Percentiles rank a stretch among this genome's conserved stretches.
Conservation (phyloP, 2,113 vertebrate species). For the Rhombomys opimus region DNA sequence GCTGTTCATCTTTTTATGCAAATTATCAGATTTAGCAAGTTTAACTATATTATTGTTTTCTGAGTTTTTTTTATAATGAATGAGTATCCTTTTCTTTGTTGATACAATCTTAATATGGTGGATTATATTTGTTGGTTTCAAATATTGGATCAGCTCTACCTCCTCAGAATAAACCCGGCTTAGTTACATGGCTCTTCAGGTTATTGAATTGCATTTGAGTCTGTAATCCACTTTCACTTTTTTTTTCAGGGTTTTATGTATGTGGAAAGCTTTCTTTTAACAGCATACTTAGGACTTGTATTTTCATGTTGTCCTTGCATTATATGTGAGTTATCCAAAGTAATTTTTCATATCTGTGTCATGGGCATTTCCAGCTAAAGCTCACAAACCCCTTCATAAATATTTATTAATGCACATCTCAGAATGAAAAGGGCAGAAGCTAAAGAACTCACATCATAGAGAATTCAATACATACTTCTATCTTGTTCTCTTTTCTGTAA, state of each 20-base stretch:
- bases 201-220: slow-evolving; percentile 19
- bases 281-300: not conserved
- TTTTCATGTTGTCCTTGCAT: slow-evolving; percentile 31
- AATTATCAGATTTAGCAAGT: not conserved
- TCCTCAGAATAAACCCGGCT: not conserved
- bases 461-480: not conserved
- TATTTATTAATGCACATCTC: not conserved
- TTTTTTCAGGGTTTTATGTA: slow-evolving; percentile 32
- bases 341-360: slow-evolving; percentile 40
- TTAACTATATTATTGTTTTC: not conserved
- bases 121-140: slow-evolving; percentile 9
- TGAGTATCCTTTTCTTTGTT: not conserved
- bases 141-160: not conserved
- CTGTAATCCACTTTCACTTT: slow-evolving; percentile 9
- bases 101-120: not conserved
- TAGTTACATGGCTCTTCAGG: not conserved
- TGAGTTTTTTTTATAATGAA: not conserved
- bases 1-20: not conserved
- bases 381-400: slow-evolving; percentile 33
- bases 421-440: slow-evolving; percentile 22
- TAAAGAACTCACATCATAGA: not conserved
- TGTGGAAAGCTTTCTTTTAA: slow-evolving; percentile 2
- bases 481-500: not conserved
- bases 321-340: not conserved
- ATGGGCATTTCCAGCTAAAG: not conserved